Evolutionary conservation across 2,113 vertebrate genomes (phyloP).

Genomic region (Anarrhichthys ocellatus): DNA sequence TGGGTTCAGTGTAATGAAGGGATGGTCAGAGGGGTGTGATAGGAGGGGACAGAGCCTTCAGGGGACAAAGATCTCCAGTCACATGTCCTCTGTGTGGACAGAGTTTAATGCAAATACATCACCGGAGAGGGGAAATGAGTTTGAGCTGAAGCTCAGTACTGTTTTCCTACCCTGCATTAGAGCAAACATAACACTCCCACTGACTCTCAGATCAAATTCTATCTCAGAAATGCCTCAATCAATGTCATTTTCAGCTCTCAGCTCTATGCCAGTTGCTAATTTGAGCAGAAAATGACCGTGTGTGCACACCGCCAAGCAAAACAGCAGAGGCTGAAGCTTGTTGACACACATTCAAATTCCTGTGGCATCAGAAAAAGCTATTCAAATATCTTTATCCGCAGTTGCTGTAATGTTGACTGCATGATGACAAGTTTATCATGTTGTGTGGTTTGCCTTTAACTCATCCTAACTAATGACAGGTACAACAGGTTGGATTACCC

Average conservation of each 20-base stretch:
- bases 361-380: not conserved
- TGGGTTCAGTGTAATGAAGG: not conserved
- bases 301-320: not conserved
- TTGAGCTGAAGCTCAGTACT: not conserved
- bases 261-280: not conserved
- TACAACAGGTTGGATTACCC: not conserved
- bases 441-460: not conserved
- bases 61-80: conserved; percentile 55
- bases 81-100: conserved; percentile 46
- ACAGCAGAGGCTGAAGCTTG: not conserved
- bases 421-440: not conserved
- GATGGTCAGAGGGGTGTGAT: not conserved
- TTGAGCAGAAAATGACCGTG: not conserved
- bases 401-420: not conserved
- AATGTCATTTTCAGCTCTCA: conserved; percentile 10
- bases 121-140: not conserved
- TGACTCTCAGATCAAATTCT: not conserved
- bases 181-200: not conserved
- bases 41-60: not conserved
- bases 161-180: not conserved
- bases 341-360: conserved; percentile 8
- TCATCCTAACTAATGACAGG: not conserved
- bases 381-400: not conserved
- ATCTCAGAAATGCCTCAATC: not conserved
- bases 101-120: conserved; percentile 8